Base-by-base conservation (phyloP, 2,113 vertebrate genomes). In the Tinamus guttatus region DNA sequence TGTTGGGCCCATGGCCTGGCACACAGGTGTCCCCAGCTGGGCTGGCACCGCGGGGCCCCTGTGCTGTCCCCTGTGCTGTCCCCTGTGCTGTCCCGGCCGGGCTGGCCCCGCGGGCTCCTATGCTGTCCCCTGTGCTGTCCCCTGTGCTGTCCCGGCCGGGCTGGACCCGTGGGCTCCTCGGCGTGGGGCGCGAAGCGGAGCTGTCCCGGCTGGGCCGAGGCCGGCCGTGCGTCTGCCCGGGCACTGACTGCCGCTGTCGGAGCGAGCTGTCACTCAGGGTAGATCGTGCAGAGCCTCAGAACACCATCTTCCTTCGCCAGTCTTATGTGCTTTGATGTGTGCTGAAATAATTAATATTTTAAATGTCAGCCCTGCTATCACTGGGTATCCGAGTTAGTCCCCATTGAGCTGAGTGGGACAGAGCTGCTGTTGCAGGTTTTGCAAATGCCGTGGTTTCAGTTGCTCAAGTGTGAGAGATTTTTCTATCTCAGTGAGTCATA, bases 231-330 rank as follows among this genome's bases (percentile, higher is more conserved):
- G 1, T 52, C 54, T 70, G 71, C 82, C 40, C 18, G 7, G 76
- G 51, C 13, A 0, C 16, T 25, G 13, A 0, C 69, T 7, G 52
- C 63, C 54, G 51, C 2, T 9, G 12, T 2, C 62, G 56, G 75
- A 69, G 20, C 0, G 11, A 87, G 79, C 67, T 73, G 93, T 87
- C 75, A 45, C 52, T 90, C 18, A 4, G 1, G 52, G 88, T 59
- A 64, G 68, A 76, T 52, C 10, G 70, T 47, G 85, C 93, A 73
- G 84, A 65, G 82, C 81, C 75, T 82, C 84, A 22, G 56, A 70
- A 32, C 78, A 56, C 24, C 82, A 54, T 62, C 82, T 56, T 91
- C 81, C 77, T 81, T 43, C 91, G 22, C 6, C 78, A 81, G 73
- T 2, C 70, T 47, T 41, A 5, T 11, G 41, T 51, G 87, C 87